Evolutionary conservation across 1,140 invertebrate species (phyloP).

Genomic region (Hypsibius dujardini): DNA sequence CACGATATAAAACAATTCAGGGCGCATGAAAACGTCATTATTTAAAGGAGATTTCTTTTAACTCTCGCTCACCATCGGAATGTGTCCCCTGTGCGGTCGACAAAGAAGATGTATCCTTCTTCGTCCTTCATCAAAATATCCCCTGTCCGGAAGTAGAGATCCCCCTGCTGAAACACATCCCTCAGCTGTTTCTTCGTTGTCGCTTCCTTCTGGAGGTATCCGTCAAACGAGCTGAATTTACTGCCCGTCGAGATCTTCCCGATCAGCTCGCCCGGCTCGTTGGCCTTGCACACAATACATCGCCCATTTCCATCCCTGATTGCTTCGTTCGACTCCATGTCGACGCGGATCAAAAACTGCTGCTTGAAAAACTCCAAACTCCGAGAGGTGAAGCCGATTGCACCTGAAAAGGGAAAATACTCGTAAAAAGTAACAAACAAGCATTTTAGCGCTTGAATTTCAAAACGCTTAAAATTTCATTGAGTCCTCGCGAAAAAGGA

Average conservation of each 20-base stretch:
- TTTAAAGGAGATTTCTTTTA: too few species aligned
- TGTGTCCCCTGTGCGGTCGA: conserved; percentile 88
- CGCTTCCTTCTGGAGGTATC: conserved; percentile 78
- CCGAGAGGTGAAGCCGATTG: conserved; percentile 61
- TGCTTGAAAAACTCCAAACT: conserved; percentile 37
- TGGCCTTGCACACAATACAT: conserved; percentile 57
- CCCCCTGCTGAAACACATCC: conserved; percentile 72
- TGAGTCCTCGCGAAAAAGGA: too few species aligned
- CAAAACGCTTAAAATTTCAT: too few species aligned
- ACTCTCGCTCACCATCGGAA: conserved; percentile 46
- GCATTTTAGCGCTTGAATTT: too few species aligned
- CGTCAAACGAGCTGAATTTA: conserved; percentile 39
- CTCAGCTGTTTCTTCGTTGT: conserved; percentile 77
- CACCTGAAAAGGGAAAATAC: background rate
- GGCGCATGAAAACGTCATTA: too few species aligned
- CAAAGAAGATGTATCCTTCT: conserved; percentile 82
- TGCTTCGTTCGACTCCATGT: conserved; percentile 62
- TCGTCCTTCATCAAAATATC: conserved; percentile 79
- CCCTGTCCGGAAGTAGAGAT: conserved; percentile 70
- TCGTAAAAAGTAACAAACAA: too few species aligned
- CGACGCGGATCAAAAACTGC: conserved; percentile 36
- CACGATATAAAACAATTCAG: too few species aligned
- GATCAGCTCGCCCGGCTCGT: conserved; percentile 85
- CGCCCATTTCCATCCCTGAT: conserved; percentile 56
- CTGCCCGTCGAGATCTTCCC: conserved; percentile 57